Conservation (phyloP, 2,888 invertebrate genomes). For the Onchidella celtica region DNA sequence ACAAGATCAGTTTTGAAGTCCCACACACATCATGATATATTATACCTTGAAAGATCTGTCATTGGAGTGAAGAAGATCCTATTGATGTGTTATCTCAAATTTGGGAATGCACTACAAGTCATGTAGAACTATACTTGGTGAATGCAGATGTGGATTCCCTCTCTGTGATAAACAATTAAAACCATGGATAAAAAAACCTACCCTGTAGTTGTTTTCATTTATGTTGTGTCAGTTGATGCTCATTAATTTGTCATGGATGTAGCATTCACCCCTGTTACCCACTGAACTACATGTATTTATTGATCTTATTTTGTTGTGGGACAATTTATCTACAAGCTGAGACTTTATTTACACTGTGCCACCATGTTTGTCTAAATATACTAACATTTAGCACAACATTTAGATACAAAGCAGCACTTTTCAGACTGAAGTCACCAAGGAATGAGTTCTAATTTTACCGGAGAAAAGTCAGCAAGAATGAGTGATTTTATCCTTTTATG, state of each 20-base stretch:
- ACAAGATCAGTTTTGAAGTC: no score
- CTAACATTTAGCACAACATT: no score
- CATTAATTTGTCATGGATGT: neutral
- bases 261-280: neutral
- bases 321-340: no score
- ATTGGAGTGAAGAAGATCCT: neutral
- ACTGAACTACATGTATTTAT: neutral
- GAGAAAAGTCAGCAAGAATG: no score
- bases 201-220: neutral
- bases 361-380: no score
- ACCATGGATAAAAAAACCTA: neutral
- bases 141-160: conserved; percentile 29
- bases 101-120: neutral
- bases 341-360: no score
- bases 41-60: no score
- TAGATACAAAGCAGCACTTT: no score
- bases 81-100: neutral
- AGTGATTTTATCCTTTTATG: no score
- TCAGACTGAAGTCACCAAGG: no score
- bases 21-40: neutral
- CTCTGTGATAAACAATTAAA: conserved; percentile 14
- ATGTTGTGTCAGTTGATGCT: neutral
- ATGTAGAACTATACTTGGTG: conserved; percentile 19
- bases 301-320: no score
- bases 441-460: no score